Conservation (phyloP, 2,113 vertebrate genomes). For the Cyphomyrus plagiostoma region DNA sequence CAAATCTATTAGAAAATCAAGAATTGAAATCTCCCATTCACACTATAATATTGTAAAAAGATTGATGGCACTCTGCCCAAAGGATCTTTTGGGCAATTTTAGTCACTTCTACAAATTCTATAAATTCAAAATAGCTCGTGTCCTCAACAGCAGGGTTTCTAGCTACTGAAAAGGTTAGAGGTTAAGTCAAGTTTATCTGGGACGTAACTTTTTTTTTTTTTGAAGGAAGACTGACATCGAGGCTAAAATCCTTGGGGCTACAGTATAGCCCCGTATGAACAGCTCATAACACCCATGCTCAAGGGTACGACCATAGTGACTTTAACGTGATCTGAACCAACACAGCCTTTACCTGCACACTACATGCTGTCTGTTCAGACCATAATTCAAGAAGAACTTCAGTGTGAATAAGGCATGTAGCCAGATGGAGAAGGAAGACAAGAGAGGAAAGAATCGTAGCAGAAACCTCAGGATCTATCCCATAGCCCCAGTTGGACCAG, state of each 20-base stretch:
- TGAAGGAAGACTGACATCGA: too few species aligned
- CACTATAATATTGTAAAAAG: background rate
- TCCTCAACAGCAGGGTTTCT: background rate
- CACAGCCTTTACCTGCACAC: background rate
- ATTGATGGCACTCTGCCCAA: background rate
- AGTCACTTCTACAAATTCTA: background rate
- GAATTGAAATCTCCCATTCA: background rate
- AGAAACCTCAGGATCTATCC: background rate
- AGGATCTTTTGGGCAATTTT: background rate
- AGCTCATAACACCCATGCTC: background rate
- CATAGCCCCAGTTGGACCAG: background rate
- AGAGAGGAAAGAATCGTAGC: background rate
- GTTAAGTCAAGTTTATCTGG: too few species aligned
- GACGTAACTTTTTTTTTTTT: too few species aligned
- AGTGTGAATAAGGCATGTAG: background rate
- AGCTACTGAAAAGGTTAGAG: too few species aligned
- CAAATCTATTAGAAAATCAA: background rate
- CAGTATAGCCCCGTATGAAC: too few species aligned
- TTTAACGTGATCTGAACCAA: background rate
- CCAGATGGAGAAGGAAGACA: background rate
- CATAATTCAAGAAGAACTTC: background rate
- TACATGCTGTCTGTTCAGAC: background rate
- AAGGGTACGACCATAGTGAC: background rate
- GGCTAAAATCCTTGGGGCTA: too few species aligned
- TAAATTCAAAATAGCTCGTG: background rate